Evolutionary conservation across 2,113 vertebrate species (phyloP).

Genomic region (Butorides virescens): DNA sequence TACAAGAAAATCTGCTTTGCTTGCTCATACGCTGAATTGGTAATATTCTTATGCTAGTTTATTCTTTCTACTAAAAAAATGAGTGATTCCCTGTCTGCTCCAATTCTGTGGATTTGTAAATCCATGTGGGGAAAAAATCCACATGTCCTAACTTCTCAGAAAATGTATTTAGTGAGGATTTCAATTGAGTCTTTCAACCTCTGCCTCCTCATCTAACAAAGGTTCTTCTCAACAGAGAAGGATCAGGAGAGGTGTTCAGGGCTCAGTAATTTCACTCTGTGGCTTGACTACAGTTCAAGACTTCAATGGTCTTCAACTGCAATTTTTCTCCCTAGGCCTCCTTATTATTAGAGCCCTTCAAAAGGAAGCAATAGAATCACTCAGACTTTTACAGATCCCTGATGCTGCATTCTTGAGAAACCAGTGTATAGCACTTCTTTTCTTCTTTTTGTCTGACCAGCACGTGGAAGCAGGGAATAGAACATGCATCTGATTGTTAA

Average conservation of each 20-base stretch:
- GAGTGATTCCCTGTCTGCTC: background rate
- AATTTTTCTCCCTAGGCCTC: constrained; percentile 48
- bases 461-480: constrained; percentile 64
- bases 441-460: constrained; percentile 49
- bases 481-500: constrained; percentile 36
- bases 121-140: constrained; percentile 30
- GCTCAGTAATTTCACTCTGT: constrained; percentile 51
- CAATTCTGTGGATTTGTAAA: constrained; percentile 24
- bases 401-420: constrained; percentile 37
- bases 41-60: constrained; percentile 31
- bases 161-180: constrained; percentile 41
- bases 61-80: constrained; percentile 34
- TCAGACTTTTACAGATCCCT: constrained; percentile 26
- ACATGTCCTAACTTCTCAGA: constrained; percentile 43
- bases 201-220: constrained; percentile 56
- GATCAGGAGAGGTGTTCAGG: constrained; percentile 49
- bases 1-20: constrained; percentile 40
- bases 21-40: background rate
- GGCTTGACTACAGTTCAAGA: constrained; percentile 52
- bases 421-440: constrained; percentile 50
- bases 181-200: constrained; percentile 52
- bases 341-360: constrained; percentile 45
- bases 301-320: constrained; percentile 59
- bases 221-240: constrained; percentile 49
- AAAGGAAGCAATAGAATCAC: constrained; percentile 28